phyloP scores from a whole-genome alignment of 2,797 vertebrate genomes.

The Eutrigla gurnardus region DNA sequence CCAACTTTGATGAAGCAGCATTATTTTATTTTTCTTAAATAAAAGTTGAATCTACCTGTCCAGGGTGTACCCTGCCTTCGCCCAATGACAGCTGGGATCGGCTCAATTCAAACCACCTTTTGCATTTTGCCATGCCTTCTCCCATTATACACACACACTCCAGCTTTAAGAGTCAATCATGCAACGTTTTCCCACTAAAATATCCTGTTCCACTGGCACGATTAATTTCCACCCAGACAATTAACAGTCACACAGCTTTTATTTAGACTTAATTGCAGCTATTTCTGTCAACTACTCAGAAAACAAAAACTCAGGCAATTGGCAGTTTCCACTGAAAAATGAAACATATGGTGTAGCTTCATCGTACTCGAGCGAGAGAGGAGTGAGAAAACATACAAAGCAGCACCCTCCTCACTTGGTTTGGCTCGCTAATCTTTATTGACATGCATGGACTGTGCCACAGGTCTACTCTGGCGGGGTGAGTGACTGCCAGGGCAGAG shows the following conservation, averaged over 20 bases:
- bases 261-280: neutral
- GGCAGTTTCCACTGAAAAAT: neutral
- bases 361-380: neutral
- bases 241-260: neutral
- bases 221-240: neutral
- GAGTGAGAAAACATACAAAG: neutral
- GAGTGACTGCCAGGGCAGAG: constrained; percentile 39
- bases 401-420: constrained; percentile 15
- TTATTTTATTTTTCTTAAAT: too few relatives aligned
- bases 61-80: too few relatives aligned
- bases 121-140: neutral
- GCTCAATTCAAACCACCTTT: neutral
- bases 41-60: too few relatives aligned
- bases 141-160: neutral
- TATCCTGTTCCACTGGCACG: neutral
- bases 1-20: too few relatives aligned
- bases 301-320: neutral
- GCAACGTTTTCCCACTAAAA: neutral
- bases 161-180: neutral
- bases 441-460: constrained; percentile 39
- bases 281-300: constrained; percentile 3
- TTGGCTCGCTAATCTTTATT: constrained; percentile 41
- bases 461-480: constrained; percentile 1
- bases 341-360: neutral
- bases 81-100: too few relatives aligned